Evolutionary conservation across 2,888 invertebrate species (phyloP).

Genomic region (Lymantria dispar): DNA sequence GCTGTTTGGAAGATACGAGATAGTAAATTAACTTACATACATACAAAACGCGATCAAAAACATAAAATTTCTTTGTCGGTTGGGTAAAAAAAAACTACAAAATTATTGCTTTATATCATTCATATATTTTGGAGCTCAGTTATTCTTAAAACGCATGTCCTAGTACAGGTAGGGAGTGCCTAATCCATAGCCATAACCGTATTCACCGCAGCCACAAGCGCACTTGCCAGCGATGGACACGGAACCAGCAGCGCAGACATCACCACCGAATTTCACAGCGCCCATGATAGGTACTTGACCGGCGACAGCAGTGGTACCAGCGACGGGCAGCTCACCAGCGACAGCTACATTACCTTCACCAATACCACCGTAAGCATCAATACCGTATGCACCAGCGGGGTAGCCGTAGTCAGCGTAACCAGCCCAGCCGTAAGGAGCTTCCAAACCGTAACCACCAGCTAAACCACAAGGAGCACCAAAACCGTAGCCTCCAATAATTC

Average conservation of each 20-base stretch:
- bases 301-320: slow-evolving; percentile 35
- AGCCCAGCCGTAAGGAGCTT: slow-evolving; percentile 1
- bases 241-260: slow-evolving; percentile 43
- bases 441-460: not conserved
- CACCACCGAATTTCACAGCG: slow-evolving; percentile 46
- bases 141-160: not conserved
- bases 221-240: slow-evolving; percentile 48
- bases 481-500: slow-evolving; percentile 9
- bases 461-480: not conserved
- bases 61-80: too few species aligned
- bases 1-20: too few species aligned
- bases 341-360: slow-evolving; percentile 41
- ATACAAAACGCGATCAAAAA: too few species aligned
- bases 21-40: too few species aligned
- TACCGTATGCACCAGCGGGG: too few species aligned
- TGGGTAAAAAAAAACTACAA: too few species aligned
- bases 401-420: too few species aligned
- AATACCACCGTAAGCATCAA: slow-evolving; percentile 10
- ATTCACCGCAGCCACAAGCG: slow-evolving; percentile 38
- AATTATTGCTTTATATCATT: too few species aligned
- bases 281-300: slow-evolving; percentile 49
- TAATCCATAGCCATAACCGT: not conserved
- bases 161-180: not conserved
- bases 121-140: too few species aligned
- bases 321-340: slow-evolving; percentile 42